Base-by-base conservation (phyloP, 2,888 invertebrate species). In the Rotaria socialis region DNA sequence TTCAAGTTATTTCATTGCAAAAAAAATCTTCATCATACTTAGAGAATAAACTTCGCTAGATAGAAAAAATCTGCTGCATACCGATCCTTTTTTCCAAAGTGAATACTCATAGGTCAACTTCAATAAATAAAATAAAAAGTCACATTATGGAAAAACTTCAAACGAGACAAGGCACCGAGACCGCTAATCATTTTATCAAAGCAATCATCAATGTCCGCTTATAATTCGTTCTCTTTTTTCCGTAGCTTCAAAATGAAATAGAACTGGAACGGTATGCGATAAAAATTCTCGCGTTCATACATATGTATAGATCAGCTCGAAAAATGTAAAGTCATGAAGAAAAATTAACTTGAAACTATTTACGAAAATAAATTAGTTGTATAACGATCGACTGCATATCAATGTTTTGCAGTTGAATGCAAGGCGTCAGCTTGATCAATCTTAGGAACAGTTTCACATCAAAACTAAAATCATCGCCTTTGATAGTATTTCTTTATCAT, bases 361-460 rank as follows among this genome's bases (percentile, higher is more conserved):
- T 55, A 55, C 22, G 19, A 55, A 19, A 55, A 55, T 55, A 55
- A 55, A 55, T 22, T 55, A 7, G 22, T 55, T 55, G 22, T 55
- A 55, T 19, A 55, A 55, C 3, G 22, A 4, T 22, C 5, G 19
- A 7, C 24, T 5, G 35, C 19, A 67, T 67, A 67, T 19, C 67
- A 67, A 6, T 67, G 35, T 35, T 67, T 67, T 67, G 35, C 19
- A 35, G 35, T 67, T 35, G 19, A 16, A 67, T 67, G 2, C 35
- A 41, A 67, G 67, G 67, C 67, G 67, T 67, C 67, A 67, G 67
- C 67, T 67, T 67, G 67, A 35, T 67, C 67, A 41, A 67, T 19
- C 35, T 41, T 35, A 19, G 67, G 7, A 67, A 35, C 11, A 27
- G 35, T 35, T 35, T 67, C 4, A 35, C 67, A 35, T 67, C 67